Evolutionary conservation across 2,888 invertebrate genomes (phyloP).

Genomic region (Acanthococcus lagerstroemiae): DNA sequence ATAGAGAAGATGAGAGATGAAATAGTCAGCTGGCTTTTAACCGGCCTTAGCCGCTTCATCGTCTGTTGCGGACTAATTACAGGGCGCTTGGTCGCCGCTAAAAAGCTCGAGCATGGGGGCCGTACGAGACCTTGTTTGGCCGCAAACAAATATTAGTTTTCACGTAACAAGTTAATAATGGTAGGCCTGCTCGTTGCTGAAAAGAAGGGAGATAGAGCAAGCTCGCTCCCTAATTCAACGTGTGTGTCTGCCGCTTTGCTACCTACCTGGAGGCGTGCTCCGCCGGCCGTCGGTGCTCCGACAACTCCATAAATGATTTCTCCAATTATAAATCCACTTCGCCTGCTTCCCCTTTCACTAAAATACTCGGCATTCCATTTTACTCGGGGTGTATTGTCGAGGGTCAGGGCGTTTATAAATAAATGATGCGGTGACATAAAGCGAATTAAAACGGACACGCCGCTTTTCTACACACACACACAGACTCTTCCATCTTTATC

Average conservation of each 20-base stretch:
- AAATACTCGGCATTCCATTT: constrained; percentile 22
- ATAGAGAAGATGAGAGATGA: constrained; percentile 17
- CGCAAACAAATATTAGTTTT: constrained; percentile 32
- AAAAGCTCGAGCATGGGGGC: constrained; percentile 26
- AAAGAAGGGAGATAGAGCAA: constrained; percentile 17
- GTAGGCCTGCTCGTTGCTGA: constrained; percentile 17
- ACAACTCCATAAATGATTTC: constrained; percentile 25
- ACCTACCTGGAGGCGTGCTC: constrained; percentile 24
- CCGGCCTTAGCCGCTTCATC: too few relatives aligned
- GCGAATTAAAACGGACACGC: constrained; percentile 3
- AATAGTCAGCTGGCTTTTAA: constrained; percentile 24
- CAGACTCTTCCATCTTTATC: too few relatives aligned
- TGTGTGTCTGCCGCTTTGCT: constrained; percentile 26
- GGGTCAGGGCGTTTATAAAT: constrained; percentile 20
- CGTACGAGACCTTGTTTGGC: constrained; percentile 26
- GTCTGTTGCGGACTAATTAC: constrained; percentile 25
- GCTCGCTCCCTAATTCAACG: constrained; percentile 29
- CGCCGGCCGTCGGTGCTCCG: constrained; percentile 12
- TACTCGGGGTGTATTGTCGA: constrained; percentile 17
- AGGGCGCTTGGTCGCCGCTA: constrained; percentile 28
- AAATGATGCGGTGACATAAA: constrained; percentile 5
- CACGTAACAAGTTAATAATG: constrained; percentile 31
- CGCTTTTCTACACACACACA: too few relatives aligned
- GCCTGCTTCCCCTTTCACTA: background rate
- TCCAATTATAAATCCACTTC: constrained; percentile 17